phyloP scores from a whole-genome alignment of 2,888 invertebrate genomes.

The Cephus nigrinus region DNA sequence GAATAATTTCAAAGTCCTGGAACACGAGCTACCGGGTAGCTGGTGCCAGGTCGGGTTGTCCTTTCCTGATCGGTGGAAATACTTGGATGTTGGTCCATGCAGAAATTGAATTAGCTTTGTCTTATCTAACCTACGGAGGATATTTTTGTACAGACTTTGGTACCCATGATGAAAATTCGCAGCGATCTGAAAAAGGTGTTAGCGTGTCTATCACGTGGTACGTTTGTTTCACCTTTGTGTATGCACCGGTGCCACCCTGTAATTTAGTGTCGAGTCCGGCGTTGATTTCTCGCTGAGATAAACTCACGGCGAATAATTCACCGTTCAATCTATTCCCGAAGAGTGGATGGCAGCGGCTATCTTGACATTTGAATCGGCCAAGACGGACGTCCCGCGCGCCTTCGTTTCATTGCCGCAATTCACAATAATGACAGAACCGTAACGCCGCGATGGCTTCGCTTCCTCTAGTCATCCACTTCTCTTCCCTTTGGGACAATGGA shows the following conservation, averaged over 20 bases:
- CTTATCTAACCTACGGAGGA: too few species aligned
- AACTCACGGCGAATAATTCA: slow-evolving; percentile 49
- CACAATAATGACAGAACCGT: slow-evolving; percentile 50
- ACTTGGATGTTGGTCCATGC: too few species aligned
- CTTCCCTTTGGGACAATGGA: slow-evolving; percentile 22
- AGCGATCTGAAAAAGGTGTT: slow-evolving; percentile 30
- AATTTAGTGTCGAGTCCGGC: slow-evolving; percentile 45
- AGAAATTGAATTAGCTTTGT: too few species aligned
- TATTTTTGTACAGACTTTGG: too few species aligned
- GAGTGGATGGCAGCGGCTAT: slow-evolving; percentile 42
- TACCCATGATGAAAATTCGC: neutral
- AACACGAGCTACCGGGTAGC: too few species aligned
- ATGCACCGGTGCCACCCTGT: slow-evolving; percentile 43
- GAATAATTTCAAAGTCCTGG: slow-evolving; percentile 28
- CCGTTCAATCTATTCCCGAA: slow-evolving; percentile 49
- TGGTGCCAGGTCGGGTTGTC: too few species aligned
- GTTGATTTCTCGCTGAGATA: slow-evolving; percentile 14
- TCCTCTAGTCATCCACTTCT: slow-evolving; percentile 7
- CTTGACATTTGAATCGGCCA: slow-evolving; percentile 56
- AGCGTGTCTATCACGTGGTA: slow-evolving; percentile 38
- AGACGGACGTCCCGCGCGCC: slow-evolving; percentile 31
- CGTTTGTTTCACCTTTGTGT: slow-evolving; percentile 26
- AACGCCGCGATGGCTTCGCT: slow-evolving; percentile 28
- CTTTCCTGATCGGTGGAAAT: too few species aligned
- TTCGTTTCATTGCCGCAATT: slow-evolving; percentile 35